phyloP scores from a whole-genome alignment of 2,888 invertebrate genomes.

The Celastrina argiolus region DNA sequence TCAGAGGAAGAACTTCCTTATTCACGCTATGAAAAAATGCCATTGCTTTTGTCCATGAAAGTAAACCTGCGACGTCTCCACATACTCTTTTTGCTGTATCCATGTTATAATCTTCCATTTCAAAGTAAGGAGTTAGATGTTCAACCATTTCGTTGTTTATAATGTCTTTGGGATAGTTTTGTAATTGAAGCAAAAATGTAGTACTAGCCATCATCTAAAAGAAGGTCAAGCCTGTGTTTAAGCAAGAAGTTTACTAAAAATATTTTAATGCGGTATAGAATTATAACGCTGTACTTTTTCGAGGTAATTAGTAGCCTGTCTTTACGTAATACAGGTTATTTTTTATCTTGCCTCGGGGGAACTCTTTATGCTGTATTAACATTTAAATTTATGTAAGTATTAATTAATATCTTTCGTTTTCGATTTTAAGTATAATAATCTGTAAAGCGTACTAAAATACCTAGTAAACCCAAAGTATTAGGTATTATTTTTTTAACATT shows the following conservation, averaged over 20 bases:
- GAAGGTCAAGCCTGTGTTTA: slow-evolving; percentile 17
- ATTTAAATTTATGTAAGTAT: no score
- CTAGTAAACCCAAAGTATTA: no score
- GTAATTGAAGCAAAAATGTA: slow-evolving; percentile 92
- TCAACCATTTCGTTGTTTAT: slow-evolving; percentile 99
- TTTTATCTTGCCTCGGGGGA: no score
- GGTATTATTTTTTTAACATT: slow-evolving; percentile 7
- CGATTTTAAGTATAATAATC: no score
- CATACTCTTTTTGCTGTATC: slow-evolving; percentile 97
- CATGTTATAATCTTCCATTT: slow-evolving; percentile 98
- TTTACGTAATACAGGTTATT: no score
- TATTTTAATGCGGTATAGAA: no score
- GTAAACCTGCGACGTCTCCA: slow-evolving; percentile 95
- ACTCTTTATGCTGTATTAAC: no score
- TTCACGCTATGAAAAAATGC: slow-evolving; percentile 97
- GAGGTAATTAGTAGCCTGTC: no score
- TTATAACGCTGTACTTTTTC: no score
- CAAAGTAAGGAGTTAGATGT: slow-evolving; percentile 92
- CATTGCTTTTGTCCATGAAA: slow-evolving; percentile 98
- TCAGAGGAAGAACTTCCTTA: slow-evolving; percentile 95
- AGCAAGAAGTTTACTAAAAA: not conserved
- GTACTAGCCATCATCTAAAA: slow-evolving; percentile 95
- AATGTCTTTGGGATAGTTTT: slow-evolving; percentile 97
- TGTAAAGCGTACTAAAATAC: no score
- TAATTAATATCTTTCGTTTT: no score